These are phyloP conservation scores for Macrochelys suwanniensis DNA, from an alignment of 2,797 vertebrate genomes.

Conservation along the genomic window DNA sequence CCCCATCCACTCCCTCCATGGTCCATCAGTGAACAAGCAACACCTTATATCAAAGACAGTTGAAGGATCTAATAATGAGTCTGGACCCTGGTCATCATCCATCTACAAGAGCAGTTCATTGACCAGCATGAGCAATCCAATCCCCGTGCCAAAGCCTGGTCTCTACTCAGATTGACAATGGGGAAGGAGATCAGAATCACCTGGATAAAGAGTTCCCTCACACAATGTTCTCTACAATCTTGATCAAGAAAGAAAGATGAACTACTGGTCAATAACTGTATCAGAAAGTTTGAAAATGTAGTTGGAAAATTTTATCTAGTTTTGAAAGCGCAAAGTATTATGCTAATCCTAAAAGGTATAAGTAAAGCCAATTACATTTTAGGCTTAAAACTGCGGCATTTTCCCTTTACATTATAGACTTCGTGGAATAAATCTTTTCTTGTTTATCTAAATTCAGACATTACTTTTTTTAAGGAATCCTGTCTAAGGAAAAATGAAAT, in stretches of 20 bases:
- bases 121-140: neutral
- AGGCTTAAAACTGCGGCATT: neutral
- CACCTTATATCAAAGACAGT: neutral
- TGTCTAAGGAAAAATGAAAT: neutral
- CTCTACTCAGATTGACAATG: neutral
- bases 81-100: neutral
- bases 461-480: neutral
- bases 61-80: neutral
- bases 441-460: neutral
- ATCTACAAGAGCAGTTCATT: neutral
- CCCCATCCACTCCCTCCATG: neutral
- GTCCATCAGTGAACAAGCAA: neutral
- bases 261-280: neutral
- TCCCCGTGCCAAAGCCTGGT: neutral
- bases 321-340: neutral
- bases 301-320: neutral
- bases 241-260: neutral
- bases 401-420: neutral
- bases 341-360: neutral
- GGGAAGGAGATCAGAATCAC: neutral
- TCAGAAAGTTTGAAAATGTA: neutral
- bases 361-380: slow-evolving; percentile 27
- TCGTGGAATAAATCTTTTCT: neutral
- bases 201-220: neutral
- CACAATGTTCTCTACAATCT: neutral